Conservation (phyloP, 2,113 vertebrate genomes). For the Notechis scutatus region DNA sequence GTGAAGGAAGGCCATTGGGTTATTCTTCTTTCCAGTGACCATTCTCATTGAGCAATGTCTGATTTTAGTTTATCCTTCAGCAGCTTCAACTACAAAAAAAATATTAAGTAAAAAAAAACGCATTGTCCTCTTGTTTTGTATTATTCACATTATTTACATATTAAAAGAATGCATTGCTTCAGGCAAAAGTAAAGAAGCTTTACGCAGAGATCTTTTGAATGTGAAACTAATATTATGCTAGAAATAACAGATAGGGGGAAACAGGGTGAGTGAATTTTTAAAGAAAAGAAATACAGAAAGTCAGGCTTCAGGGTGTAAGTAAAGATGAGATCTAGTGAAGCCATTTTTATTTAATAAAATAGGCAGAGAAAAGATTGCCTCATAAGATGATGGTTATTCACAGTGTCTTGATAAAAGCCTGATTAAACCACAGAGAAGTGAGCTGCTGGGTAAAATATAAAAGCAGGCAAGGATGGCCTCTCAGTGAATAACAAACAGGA, state of each 20-base stretch:
- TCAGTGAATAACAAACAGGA: background rate
- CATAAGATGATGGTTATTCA: conserved; percentile 5
- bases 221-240: conserved; percentile 25
- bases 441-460: background rate
- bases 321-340: background rate
- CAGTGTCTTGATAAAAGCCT: background rate
- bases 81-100: background rate
- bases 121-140: conserved; percentile 12
- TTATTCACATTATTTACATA: conserved; percentile 42
- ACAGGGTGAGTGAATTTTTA: background rate
- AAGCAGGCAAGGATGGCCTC: background rate
- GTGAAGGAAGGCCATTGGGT: background rate
- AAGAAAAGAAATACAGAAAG: conserved; percentile 5
- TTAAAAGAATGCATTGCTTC: conserved; percentile 24
- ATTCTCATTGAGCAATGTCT: background rate
- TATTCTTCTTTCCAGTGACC: background rate
- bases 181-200: conserved; percentile 11
- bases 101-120: background rate
- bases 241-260: background rate
- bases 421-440: background rate
- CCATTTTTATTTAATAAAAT: background rate
- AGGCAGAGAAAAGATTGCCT: background rate
- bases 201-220: background rate
- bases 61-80: background rate
- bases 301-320: background rate